Percentiles rank a stretch among this genome's conserved stretches.
Conservation (phyloP, 2,888 invertebrate species). For the Luperina testacea region DNA sequence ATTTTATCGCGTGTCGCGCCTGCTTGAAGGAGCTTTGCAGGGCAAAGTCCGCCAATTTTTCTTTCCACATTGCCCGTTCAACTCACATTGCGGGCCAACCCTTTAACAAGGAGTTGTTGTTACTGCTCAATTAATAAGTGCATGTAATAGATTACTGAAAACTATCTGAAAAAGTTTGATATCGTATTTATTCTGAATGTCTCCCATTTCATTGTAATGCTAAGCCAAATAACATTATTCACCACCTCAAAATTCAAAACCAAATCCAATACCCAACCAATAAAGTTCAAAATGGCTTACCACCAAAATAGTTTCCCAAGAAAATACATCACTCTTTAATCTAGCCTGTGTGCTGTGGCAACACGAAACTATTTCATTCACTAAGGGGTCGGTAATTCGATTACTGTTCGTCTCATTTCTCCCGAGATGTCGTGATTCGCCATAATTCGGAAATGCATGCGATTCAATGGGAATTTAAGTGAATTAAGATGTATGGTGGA, state of each 20-base stretch:
- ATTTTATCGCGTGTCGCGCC: too few relatives aligned
- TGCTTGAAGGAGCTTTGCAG: too few relatives aligned
- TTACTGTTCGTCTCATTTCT: conserved; percentile 84
- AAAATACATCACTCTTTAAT: conserved; percentile 69
- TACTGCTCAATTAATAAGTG: background rate
- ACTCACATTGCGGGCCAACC: background rate
- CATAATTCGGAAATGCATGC: conserved; percentile 79
- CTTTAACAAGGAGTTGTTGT: too few relatives aligned
- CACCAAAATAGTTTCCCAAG: conserved; percentile 28
- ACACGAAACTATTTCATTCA: conserved; percentile 77
- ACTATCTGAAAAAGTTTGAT: background rate
- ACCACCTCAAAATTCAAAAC: background rate
- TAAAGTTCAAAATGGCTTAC: conserved; percentile 30
- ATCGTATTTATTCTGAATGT: background rate
- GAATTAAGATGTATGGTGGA: conserved; percentile 83
- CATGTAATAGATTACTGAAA: background rate
- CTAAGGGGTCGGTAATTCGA: conserved; percentile 76
- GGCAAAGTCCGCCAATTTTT: background rate
- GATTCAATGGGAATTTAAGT: conserved; percentile 80
- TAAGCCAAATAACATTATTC: conserved; percentile 25
- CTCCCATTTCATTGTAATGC: conserved; percentile 1
- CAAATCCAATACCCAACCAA: accelerated
- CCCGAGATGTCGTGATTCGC: conserved; percentile 79
- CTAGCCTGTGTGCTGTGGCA: conserved; percentile 66
- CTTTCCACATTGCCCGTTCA: background rate